Percentiles rank a stretch among this genome's conserved stretches.
phyloP scores from a whole-genome alignment of 2,888 invertebrate genomes.

The Acanthosoma haemorrhoidale region DNA sequence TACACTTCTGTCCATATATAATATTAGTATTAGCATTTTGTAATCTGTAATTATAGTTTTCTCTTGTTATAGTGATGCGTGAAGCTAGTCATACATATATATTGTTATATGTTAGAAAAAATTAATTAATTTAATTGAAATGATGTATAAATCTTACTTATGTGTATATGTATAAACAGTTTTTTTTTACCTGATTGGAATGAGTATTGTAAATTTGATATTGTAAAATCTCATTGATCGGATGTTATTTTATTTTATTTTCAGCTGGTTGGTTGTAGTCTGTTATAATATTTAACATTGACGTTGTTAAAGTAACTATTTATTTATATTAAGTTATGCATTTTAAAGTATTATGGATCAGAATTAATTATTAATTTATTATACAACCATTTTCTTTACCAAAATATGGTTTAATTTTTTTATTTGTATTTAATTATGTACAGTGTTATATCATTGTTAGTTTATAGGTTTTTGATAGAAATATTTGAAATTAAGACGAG shows the following conservation, averaged over 20 bases:
- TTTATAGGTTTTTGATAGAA: not conserved
- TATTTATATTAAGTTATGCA: constrained; percentile 23
- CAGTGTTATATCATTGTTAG: constrained; percentile 5
- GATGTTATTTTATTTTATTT: constrained; percentile 18
- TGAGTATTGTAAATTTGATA: constrained; percentile 4
- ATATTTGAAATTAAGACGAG: not conserved
- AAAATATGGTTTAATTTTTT: constrained; percentile 13
- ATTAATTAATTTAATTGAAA: constrained; percentile 4
- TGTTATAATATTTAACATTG: constrained; percentile 13
- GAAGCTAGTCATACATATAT: constrained; percentile 31
- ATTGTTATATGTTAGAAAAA: constrained; percentile 18
- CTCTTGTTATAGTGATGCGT: constrained; percentile 30
- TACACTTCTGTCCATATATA: not conserved
- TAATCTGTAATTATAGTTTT: not conserved
- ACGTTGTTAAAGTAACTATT: constrained; percentile 10
- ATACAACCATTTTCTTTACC: not conserved
- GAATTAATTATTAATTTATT: constrained; percentile 20
- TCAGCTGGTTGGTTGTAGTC: not conserved
- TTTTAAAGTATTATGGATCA: constrained; percentile 25
- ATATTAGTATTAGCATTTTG: not conserved
- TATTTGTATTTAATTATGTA: constrained; percentile 19
- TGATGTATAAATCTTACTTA: constrained; percentile 9
- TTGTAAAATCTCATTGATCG: constrained; percentile 24
- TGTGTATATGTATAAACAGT: constrained; percentile 25
- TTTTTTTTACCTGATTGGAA: constrained; percentile 13